Evolutionary conservation across 2,888 invertebrate genomes (phyloP).

Genomic region (Alsophila aescularia): DNA sequence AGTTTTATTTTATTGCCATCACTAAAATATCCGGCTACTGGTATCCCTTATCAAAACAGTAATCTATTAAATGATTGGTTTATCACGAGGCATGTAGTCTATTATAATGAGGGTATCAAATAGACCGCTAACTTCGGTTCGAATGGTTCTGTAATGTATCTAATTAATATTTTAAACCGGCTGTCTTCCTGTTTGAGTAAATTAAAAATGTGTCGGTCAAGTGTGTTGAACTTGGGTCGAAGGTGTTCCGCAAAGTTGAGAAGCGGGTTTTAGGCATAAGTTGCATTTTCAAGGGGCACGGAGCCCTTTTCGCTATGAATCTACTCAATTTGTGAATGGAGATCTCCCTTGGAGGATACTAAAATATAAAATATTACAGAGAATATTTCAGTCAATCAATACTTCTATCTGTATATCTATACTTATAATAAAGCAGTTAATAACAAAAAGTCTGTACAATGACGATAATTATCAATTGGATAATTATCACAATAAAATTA

Average conservation of each 20-base stretch:
- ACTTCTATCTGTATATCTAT: no score
- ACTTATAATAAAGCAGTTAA: no score
- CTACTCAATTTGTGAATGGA: no score
- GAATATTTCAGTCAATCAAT: no score
- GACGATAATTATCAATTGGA: no score
- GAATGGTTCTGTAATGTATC: slow-evolving; percentile 52
- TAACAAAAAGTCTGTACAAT: no score
- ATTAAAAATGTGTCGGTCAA: slow-evolving; percentile 35
- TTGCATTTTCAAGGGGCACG: no score
- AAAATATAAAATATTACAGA: no score
- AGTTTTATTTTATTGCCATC: slow-evolving; percentile 38
- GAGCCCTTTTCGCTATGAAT: no score
- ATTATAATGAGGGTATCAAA: slow-evolving; percentile 45
- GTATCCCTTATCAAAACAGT: slow-evolving; percentile 37
- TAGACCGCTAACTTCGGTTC: slow-evolving; percentile 41
- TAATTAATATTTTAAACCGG: slow-evolving; percentile 64
- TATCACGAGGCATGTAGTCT: slow-evolving; percentile 36
- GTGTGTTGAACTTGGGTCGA: slow-evolving; percentile 1
- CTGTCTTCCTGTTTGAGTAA: slow-evolving; percentile 58
- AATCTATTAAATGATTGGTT: slow-evolving; percentile 40
- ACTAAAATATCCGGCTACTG: slow-evolving; percentile 42
- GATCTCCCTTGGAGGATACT: no score
- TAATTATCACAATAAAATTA: no score
- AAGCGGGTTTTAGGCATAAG: no score
- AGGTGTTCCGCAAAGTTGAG: slow-evolving; percentile 6